Base-by-base conservation (phyloP, 2,113 vertebrate species). In the Pterocles orientalis region DNA sequence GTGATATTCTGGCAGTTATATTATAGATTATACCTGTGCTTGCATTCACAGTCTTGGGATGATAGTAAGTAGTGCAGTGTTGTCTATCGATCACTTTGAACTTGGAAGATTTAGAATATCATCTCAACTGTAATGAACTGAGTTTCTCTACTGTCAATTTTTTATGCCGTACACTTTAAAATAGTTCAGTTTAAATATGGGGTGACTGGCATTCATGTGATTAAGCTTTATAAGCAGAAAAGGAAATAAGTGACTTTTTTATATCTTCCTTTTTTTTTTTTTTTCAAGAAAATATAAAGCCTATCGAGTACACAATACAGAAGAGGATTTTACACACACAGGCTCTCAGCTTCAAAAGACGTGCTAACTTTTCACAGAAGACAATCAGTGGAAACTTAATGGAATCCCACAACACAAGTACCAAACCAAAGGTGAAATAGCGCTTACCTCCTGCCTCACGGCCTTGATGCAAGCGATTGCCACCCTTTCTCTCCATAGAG, bases 401-500 rank as follows among this genome's bases (percentile, higher is more conserved):
- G 26, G 39, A 43, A 34, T 45, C 25, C 34, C 47, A 60, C 51
- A 62, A 29, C 39, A 11, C 14, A 86, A 82, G 26, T 10, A 53
- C 25, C 64, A 36, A n/a, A 29, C 4, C 3, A 26, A 68, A 82
- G 66, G 31, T 58, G 62, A 39, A 54, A 14, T 14, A 43, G 26
- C 0, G 0, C 39, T 69, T 23, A 3, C 34, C 51, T 87, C 34
- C 87, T 47, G 26, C 64, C 34, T 78, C 21, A 3, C 3, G 28
- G 61, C 29, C 56, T 23, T 0, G 1, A 15, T 7, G 15, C 25
- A 34, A n/a, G 34, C 1, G 4, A 21, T 31, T 2, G 4, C 19
- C 68, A 26, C 2, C 0, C 24, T 15, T 57, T 9, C 12, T 56
- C 9, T 33, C 20, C 34, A 2, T 0, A 7, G 23, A 31, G 79